phyloP scores from a whole-genome alignment of 2,113 vertebrate genomes.

The Paedocypris sp. region DNA sequence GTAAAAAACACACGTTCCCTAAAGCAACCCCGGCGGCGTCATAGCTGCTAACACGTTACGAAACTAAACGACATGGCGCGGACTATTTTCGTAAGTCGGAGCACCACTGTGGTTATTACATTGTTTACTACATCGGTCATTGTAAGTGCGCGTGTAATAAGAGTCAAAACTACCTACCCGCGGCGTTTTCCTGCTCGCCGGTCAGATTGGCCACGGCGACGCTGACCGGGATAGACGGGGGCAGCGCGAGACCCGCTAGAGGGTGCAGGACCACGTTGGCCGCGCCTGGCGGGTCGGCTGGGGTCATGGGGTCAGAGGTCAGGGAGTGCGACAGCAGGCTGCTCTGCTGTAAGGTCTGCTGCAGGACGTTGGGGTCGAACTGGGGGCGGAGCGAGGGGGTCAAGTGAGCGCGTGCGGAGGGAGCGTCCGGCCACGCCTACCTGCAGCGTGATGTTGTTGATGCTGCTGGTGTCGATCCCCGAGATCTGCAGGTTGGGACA shows the following conservation, averaged over 20 bases:
- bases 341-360: slow-evolving; percentile 84
- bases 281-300: slow-evolving; percentile 64
- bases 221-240: slow-evolving; percentile 65
- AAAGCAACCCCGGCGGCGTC: too few species aligned
- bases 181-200: slow-evolving; percentile 68
- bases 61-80: too few species aligned
- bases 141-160: too few species aligned
- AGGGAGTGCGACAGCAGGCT: slow-evolving; percentile 77
- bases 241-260: slow-evolving; percentile 74
- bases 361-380: slow-evolving; percentile 85
- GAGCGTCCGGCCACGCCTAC: too few species aligned
- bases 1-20: too few species aligned
- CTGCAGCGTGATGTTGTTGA: slow-evolving; percentile 97
- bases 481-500: slow-evolving; percentile 96
- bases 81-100: too few species aligned
- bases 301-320: slow-evolving; percentile 70
- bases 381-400: slow-evolving; percentile 56
- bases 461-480: slow-evolving; percentile 81
- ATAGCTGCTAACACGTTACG: too few species aligned
- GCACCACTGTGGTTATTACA: too few species aligned
- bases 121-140: too few species aligned
- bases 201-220: slow-evolving; percentile 71
- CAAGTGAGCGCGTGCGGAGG: too few species aligned
- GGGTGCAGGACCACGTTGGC: slow-evolving; percentile 88
- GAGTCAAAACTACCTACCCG: slow-evolving; percentile 27